Evolutionary conservation across 64 coral and sea anemone genomes (phyloP).

Genomic region (Montipora cactus): DNA sequence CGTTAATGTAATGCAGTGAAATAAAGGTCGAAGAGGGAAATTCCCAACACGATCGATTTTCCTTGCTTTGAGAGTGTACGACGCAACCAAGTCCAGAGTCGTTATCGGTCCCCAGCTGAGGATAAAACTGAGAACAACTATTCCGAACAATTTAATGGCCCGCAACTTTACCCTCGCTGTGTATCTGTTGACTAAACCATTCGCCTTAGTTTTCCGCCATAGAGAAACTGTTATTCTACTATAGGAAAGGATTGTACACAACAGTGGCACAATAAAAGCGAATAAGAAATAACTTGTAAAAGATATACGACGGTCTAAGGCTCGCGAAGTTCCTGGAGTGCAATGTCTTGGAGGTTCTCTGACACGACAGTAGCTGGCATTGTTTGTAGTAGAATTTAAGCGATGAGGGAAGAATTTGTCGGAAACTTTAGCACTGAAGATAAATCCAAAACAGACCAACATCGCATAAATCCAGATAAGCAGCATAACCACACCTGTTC

Average conservation of each 20-base stretch:
- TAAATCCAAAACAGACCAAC: constrained; percentile 19
- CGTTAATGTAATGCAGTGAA: constrained; percentile 25
- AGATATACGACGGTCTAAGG: constrained; percentile 12
- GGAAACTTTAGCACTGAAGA: not conserved
- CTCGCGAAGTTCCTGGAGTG: not conserved
- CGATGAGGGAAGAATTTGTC: not conserved
- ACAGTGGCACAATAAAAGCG: constrained; percentile 27
- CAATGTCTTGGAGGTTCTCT: not conserved
- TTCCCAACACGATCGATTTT: not conserved
- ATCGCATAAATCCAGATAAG: constrained; percentile 46
- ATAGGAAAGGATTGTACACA: constrained; percentile 3
- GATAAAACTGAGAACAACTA: constrained; percentile 37
- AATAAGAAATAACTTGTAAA: constrained; percentile 50
- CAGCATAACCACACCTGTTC: not conserved
- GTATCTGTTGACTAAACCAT: not conserved
- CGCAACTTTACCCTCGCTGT: constrained; percentile 8
- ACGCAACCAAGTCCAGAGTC: constrained; percentile 22
- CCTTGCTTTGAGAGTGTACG: not conserved
- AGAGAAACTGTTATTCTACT: constrained; percentile 13
- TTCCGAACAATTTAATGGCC: not conserved
- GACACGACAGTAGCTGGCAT: too few species aligned
- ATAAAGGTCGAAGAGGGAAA: not conserved
- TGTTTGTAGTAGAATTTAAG: not conserved
- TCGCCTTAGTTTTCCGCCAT: constrained; percentile 7
- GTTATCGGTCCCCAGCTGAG: constrained; percentile 58